Evolutionary conservation across 2,797 vertebrate species (phyloP).

Genomic region (Propithecus perrieri): DNA sequence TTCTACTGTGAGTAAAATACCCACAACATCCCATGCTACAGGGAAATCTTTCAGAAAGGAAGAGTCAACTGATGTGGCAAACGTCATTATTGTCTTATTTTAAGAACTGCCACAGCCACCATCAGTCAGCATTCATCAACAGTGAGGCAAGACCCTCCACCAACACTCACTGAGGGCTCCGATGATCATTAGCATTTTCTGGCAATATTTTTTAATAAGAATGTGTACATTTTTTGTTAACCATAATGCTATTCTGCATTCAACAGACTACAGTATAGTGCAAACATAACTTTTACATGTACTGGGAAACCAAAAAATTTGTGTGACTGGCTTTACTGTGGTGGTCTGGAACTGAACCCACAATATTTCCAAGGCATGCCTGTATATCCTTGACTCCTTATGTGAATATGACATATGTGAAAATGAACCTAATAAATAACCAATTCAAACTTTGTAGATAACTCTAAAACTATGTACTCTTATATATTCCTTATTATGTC

Average conservation of each 20-base stretch:
- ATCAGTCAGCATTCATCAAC: not conserved
- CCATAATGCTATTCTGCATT: not conserved
- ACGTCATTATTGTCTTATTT: not conserved
- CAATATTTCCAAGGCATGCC: no score
- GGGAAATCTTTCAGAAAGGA: not conserved
- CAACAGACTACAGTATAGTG: not conserved
- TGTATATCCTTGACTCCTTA: not conserved
- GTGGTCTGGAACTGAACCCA: not conserved
- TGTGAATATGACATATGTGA: not conserved
- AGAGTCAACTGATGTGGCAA: not conserved
- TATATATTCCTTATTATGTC: not conserved
- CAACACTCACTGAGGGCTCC: not conserved
- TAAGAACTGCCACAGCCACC: not conserved
- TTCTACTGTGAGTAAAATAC: not conserved
- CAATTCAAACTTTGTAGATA: not conserved
- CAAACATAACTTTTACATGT: not conserved
- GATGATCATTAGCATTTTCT: not conserved
- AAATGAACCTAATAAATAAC: not conserved
- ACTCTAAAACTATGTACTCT: not conserved
- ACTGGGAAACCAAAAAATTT: not conserved
- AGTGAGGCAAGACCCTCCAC: not conserved
- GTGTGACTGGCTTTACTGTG: not conserved
- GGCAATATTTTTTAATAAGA: not conserved
- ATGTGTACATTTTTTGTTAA: not conserved
- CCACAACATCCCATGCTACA: not conserved